These are phyloP conservation scores for Monarcha castaneiventris DNA, from an alignment of 2,113 vertebrate genomes.

Conservation along the genomic window DNA sequence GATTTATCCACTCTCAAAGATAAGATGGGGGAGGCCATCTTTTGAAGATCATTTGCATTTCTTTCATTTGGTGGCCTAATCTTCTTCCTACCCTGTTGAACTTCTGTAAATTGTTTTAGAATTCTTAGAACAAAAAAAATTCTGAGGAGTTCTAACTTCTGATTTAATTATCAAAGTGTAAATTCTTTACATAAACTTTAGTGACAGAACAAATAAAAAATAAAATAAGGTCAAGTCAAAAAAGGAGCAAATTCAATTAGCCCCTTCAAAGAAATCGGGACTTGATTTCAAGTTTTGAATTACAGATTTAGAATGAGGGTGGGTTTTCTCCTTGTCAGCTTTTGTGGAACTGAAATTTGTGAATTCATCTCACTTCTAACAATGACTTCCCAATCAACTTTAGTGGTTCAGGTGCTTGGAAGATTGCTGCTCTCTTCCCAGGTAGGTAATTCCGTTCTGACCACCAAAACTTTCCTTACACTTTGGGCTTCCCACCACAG, in stretches of 20 bases:
- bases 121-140: not conserved
- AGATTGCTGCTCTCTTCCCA: not conserved
- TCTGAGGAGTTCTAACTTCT: not conserved
- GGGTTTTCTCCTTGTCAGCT: not conserved
- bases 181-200: slow-evolving; percentile 1
- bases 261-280: not conserved
- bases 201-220: not conserved
- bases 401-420: not conserved
- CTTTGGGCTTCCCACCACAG: not conserved
- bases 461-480: not conserved
- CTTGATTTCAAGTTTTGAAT: not conserved
- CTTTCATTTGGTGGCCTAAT: slow-evolving; percentile 19
- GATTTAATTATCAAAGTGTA: slow-evolving; percentile 24
- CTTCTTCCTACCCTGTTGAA: slow-evolving; percentile 9
- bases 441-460: not conserved
- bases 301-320: not conserved
- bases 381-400: not conserved
- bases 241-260: slow-evolving; percentile 25
- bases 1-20: slow-evolving; percentile 9
- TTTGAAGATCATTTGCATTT: slow-evolving; percentile 42
- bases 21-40: not conserved
- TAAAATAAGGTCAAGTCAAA: not conserved
- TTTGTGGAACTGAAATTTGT: not conserved
- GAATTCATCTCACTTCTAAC: not conserved
- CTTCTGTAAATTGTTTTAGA: not conserved